Evolutionary conservation across 2,888 invertebrate species (phyloP).

Genomic region (Melanophora roralis): DNA sequence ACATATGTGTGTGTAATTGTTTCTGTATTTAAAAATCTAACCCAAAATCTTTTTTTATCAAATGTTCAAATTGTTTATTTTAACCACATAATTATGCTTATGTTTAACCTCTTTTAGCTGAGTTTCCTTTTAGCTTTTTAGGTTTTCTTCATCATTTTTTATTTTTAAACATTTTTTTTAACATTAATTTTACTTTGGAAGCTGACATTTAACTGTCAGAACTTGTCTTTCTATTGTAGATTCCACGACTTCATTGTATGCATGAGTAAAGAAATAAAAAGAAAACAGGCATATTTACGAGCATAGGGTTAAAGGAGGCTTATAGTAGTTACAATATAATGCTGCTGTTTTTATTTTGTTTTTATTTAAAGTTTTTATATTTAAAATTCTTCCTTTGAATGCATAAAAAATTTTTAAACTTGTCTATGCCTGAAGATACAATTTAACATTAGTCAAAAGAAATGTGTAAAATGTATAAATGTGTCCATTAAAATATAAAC

Average conservation of each 20-base stretch:
- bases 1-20: too few species aligned
- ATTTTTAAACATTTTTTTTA: conserved; percentile 2
- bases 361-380: conserved; percentile 20
- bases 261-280: not conserved
- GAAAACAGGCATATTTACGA: not conserved
- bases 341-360: conserved; percentile 15
- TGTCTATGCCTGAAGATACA: conserved; percentile 71
- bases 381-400: conserved; percentile 41
- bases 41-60: conserved; percentile 14
- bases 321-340: conserved; percentile 17
- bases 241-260: not conserved
- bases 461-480: too few species aligned
- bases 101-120: conserved; percentile 69
- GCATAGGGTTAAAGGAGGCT: not conserved
- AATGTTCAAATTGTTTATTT: conserved; percentile 62
- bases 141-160: conserved; percentile 16
- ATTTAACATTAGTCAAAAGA: conserved; percentile 64
- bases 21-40: not conserved
- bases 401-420: conserved; percentile 68
- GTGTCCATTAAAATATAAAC: not conserved
- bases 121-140: conserved; percentile 29
- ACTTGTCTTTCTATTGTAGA: not conserved
- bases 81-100: conserved; percentile 71
- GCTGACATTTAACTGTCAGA: not conserved
- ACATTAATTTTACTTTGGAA: not conserved